Conservation (phyloP, 2,113 vertebrate genomes). For the cattle (Bos taurus) region DNA sequence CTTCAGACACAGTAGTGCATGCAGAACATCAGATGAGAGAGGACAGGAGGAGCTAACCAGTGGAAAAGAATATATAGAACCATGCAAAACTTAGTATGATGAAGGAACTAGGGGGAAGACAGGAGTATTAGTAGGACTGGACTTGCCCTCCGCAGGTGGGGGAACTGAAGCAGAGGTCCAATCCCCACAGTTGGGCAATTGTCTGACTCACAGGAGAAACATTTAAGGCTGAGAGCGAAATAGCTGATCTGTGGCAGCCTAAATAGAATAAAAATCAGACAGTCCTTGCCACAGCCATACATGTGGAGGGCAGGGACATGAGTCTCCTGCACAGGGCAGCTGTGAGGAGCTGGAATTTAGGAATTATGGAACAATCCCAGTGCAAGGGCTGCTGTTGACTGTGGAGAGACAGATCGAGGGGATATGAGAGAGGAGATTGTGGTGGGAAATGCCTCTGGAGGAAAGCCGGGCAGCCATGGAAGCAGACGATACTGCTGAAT, state of each 20-base stretch:
- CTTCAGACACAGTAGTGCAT: neutral
- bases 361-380: neutral
- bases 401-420: neutral
- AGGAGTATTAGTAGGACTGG: neutral
- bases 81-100: neutral
- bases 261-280: neutral
- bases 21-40: neutral
- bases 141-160: neutral
- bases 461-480: neutral
- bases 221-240: neutral
- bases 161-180: neutral
- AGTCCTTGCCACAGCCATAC: neutral
- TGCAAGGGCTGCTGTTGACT: neutral
- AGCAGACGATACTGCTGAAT: neutral
- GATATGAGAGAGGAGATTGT: neutral
- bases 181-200: neutral
- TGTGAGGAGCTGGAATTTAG: neutral
- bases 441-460: neutral
- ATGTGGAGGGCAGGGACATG: accelerated
- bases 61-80: neutral
- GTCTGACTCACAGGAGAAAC: neutral
- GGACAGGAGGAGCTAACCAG: neutral
- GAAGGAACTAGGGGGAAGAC: neutral
- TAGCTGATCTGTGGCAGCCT: neutral
- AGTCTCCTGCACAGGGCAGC: neutral